Conservation (phyloP, 2,888 invertebrate species). For the Venustoraphidia nigricollis region DNA sequence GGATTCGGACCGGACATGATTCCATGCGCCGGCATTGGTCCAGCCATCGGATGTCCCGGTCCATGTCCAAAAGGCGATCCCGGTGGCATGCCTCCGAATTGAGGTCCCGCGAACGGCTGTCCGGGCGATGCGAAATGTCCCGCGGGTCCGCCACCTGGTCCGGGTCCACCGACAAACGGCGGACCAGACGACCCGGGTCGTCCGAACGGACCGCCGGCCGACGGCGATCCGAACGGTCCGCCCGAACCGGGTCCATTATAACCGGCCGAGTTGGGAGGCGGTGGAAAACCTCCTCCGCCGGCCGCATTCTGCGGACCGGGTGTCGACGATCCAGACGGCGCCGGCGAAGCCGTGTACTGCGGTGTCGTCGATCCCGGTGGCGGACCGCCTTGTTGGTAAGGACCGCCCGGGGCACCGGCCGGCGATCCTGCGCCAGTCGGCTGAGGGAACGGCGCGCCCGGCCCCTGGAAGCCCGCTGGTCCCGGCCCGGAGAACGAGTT, state of each 20-base stretch:
- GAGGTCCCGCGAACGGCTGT: slow-evolving; percentile 44
- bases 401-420: slow-evolving; percentile 40
- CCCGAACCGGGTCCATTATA: slow-evolving; percentile 49
- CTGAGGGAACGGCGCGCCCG: slow-evolving; percentile 45
- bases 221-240: slow-evolving; percentile 52
- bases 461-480: slow-evolving; percentile 34
- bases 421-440: slow-evolving; percentile 63
- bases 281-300: slow-evolving; percentile 34
- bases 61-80: slow-evolving; percentile 56
- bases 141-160: slow-evolving; percentile 50
- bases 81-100: slow-evolving; percentile 48
- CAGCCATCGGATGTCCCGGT: slow-evolving; percentile 40
- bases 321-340: slow-evolving; percentile 67
- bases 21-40: slow-evolving; percentile 45
- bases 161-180: slow-evolving; percentile 48
- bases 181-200: slow-evolving; percentile 51
- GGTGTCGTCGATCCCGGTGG: slow-evolving; percentile 63
- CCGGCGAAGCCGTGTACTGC: slow-evolving; percentile 76
- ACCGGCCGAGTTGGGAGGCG: slow-evolving; percentile 32
- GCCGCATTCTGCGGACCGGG: slow-evolving; percentile 49
- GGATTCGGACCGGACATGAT: slow-evolving; percentile 57
- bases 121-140: slow-evolving; percentile 44
- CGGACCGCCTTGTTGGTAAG: slow-evolving; percentile 47
- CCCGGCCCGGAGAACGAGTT: slow-evolving; percentile 42
- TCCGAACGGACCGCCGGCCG: slow-evolving; percentile 44